Base-by-base conservation (phyloP, 2,797 vertebrate genomes). In the Champsocephalus esox region DNA sequence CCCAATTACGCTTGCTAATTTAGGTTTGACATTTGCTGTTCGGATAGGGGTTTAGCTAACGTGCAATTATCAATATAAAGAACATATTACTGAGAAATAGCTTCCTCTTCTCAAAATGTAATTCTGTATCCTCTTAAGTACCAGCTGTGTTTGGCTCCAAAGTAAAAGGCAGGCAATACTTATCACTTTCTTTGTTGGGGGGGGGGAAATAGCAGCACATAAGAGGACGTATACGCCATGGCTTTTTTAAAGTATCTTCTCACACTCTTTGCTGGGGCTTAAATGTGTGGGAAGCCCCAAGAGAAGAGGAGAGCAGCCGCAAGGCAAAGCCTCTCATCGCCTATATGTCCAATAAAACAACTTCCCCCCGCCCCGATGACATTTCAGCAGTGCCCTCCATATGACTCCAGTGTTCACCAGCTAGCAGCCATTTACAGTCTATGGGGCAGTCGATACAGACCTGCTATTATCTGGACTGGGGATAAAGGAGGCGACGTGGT, bases 401-500 rank as follows among this genome's bases (percentile, higher is more conserved):
- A 41, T 86, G 88, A 90, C 85, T 89, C 83, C 43, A 5, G 66
- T 49, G 67, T 82, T 83, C 77, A 83, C 77, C 81, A 66, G 70
- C 79, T 73, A 73, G 13, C 70, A 76, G 85, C 82, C 80, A 71
- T 80, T 87, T 71, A 74, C 79, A 86, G 87, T 90, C 92, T 84
- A 86, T 89, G 84, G 71, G 76, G 62, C 63, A 58, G 87, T 90
- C 87, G 50, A 92, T 92, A 84, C 67, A 49, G 75, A 60, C 59
- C 80, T 77, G 86, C 82, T 92, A 89, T 92, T 89, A 90, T 92
- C 90, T 89, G 81, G 77, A 90, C 80, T 85, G 88, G 66, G 81
- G 75, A 87, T 82, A 84, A 77, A 86, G 67, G 80, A 81, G 85
- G 77, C 84, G 83, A 87, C 49, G 38, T 73, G 73, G 75, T 85